These are phyloP conservation scores for Ectropis crepuscularia DNA, from an alignment of 2,888 invertebrate genomes.

Conservation along the genomic window DNA sequence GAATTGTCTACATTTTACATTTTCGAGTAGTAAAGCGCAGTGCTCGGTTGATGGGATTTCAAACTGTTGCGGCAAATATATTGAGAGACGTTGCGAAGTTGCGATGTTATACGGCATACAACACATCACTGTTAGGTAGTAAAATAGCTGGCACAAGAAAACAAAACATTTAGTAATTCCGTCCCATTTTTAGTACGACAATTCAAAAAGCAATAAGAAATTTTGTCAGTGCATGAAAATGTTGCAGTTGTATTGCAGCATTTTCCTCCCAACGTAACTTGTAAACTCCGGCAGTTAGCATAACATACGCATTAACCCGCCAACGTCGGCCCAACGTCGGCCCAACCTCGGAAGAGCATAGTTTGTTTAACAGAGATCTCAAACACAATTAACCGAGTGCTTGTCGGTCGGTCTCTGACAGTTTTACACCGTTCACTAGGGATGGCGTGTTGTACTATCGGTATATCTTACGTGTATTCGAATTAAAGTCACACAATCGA, in stretches of 20 bases:
- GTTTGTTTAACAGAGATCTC: slow-evolving; percentile 33
- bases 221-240: too few species aligned
- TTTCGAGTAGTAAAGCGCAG: too few species aligned
- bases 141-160: too few species aligned
- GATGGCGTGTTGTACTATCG: background rate
- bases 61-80: too few species aligned
- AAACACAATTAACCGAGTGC: slow-evolving; percentile 33
- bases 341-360: slow-evolving; percentile 27
- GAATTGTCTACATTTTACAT: too few species aligned
- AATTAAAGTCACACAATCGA: background rate
- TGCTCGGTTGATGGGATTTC: too few species aligned
- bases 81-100: too few species aligned
- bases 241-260: background rate
- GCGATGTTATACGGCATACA: too few species aligned
- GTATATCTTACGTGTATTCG: background rate
- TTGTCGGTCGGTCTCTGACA: slow-evolving; percentile 17
- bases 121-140: too few species aligned
- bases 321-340: slow-evolving; percentile 10
- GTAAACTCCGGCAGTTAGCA: slow-evolving; percentile 7
- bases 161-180: too few species aligned
- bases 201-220: too few species aligned
- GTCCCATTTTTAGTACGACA: too few species aligned
- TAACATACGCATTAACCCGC: slow-evolving; percentile 18
- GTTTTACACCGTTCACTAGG: slow-evolving; percentile 23
- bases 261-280: background rate